Evolutionary conservation across 2,888 invertebrate species (phyloP), one percentile per base, ranked within the genome.

Genomic region (Lumbricus terrestris): DNA sequence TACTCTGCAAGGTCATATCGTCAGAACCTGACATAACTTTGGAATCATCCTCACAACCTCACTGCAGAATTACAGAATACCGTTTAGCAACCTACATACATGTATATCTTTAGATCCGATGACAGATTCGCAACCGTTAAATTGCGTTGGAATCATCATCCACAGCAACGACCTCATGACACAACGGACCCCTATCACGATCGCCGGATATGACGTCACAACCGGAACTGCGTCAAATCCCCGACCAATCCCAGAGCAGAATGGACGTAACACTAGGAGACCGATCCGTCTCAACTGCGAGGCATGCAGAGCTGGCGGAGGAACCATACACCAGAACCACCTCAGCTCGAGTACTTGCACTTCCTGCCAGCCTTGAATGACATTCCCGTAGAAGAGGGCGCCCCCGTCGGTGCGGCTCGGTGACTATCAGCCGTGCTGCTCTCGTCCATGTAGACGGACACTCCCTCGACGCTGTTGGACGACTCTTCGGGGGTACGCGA

Each of bases 401-500:
- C 34, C 8, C n/a, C n/a, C n/a, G 85, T 20, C 34, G 35, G 85
- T 35, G 35, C 18, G 34, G 85, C 20, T 33, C 34, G 11, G 5
- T n/a, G 83, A 89, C 82, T 85, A 90, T 88, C 85, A 82, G 54
- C 88, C 34, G 89, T 34, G 42, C 91, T 90, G 88, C 91, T 91
- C 88, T 91, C 91, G 40, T 90, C 91, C 91, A 92, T 92, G 88
- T 92, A 91, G 47, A 91, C 90, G 38, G 91, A 91, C 11, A 94
- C 93, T 89, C 97, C 98, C 95, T 98, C 98, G 92, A 96, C 97
- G 93, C 97, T 97, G 95, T 97, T 98, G 88, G 98, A 97, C 1
- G 97, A 97, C 95, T 98, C 98, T 95, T 98, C 98, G 23, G 97
- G 97, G 34, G 97, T 97, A 92, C 97, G 96, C 34, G 97, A 97